Percentiles rank a stretch among this genome's conserved stretches.
phyloP scores from a whole-genome alignment of 2,888 invertebrate species.

The Philereme vetulata region DNA sequence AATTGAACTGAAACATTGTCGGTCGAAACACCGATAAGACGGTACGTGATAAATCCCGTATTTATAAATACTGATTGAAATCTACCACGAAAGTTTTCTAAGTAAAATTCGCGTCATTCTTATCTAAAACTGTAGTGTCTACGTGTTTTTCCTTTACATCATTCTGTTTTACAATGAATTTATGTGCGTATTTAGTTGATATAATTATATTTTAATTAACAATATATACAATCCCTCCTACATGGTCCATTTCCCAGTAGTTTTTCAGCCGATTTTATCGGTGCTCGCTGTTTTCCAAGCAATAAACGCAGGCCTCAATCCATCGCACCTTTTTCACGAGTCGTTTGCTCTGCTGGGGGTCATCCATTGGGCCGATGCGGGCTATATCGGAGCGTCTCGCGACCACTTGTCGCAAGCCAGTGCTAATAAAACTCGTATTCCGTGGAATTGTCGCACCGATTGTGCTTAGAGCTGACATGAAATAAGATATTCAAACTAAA shows the following conservation, averaged over 20 bases:
- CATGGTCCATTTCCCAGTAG: background rate
- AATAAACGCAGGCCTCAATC: constrained; percentile 15
- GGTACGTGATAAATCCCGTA: too few relatives aligned
- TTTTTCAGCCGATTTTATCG: background rate
- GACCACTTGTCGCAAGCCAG: constrained; percentile 21
- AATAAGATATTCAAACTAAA: background rate
- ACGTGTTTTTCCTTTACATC: too few relatives aligned
- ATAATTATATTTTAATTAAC: too few relatives aligned
- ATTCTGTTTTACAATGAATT: too few relatives aligned
- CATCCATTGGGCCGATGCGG: constrained; percentile 16
- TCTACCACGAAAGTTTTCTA: too few relatives aligned
- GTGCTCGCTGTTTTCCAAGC: constrained; percentile 4
- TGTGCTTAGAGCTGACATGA: background rate
- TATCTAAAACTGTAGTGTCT: too few relatives aligned
- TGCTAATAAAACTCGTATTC: constrained; percentile 30
- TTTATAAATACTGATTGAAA: too few relatives aligned
- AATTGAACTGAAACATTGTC: too few relatives aligned
- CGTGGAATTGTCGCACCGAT: constrained; percentile 15
- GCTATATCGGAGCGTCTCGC: constrained; percentile 17
- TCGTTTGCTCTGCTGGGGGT: constrained; percentile 5
- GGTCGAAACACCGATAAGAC: too few relatives aligned
- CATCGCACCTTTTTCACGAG: constrained; percentile 12
- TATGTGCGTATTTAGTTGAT: too few relatives aligned
- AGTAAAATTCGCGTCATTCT: too few relatives aligned
- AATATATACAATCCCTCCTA: too few relatives aligned